Evolutionary conservation across 37 sponge, comb jelly and placozoan genomes (phyloP).

Genomic region (Cliona cf. orientalis): DNA sequence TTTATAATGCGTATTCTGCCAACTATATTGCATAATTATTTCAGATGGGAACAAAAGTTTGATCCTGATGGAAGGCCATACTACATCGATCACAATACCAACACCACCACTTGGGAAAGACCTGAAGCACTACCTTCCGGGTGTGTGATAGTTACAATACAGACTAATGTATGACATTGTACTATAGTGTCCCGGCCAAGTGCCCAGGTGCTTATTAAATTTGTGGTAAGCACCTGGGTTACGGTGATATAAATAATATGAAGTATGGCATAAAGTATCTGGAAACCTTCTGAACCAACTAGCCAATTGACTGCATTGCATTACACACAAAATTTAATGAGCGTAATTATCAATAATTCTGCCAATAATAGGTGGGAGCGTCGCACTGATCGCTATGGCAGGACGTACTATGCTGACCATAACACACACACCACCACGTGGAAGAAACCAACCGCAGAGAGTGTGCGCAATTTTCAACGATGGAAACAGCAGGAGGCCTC

Average conservation of each 20-base stretch:
- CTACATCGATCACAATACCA: slow-evolving; percentile 84
- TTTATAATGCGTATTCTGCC: too few species aligned
- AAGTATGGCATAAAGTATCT: too few species aligned
- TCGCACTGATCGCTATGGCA: slow-evolving; percentile 70
- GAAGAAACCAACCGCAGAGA: slow-evolving; percentile 94
- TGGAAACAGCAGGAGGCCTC: slow-evolving; percentile 74
- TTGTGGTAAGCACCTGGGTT: neutral
- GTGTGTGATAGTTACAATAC: too few species aligned
- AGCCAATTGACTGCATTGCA: too few species aligned
- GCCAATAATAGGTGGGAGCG: slow-evolving; percentile 95
- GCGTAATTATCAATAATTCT: too few species aligned
- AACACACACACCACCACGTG: slow-evolving; percentile 94
- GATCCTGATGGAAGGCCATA: slow-evolving; percentile 77
- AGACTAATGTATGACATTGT: neutral
- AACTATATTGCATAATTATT: too few species aligned
- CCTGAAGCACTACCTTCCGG: slow-evolving; percentile 66
- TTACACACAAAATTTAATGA: too few species aligned
- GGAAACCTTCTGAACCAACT: too few species aligned
- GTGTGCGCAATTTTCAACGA: slow-evolving; percentile 75
- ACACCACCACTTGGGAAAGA: slow-evolving; percentile 70
- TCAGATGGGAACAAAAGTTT: slow-evolving; percentile 77
- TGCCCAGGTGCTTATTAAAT: neutral
- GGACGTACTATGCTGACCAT: slow-evolving; percentile 95
- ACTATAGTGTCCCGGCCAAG: too few species aligned
- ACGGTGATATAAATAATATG: too few species aligned